Conservation (phyloP, 2,113 vertebrate genomes). For the Malaclemys terrapin region DNA sequence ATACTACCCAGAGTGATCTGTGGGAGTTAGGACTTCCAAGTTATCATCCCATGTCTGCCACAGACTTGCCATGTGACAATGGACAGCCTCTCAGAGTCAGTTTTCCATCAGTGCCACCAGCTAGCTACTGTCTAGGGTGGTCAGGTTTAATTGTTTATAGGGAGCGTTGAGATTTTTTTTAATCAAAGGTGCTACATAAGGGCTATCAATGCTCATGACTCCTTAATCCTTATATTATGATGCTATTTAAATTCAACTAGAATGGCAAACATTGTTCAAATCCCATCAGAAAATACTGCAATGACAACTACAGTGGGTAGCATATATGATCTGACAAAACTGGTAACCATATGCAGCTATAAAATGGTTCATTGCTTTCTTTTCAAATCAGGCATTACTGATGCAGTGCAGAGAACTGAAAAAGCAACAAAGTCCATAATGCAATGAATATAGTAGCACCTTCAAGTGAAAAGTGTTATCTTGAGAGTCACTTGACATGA, state of each 20-base stretch:
- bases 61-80: not conserved
- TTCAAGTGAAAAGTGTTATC: not conserved
- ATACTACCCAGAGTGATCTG: not conserved
- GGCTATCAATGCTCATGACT: not conserved
- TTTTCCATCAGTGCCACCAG: not conserved
- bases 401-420: not conserved
- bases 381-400: not conserved
- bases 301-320: not conserved
- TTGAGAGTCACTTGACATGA: not conserved
- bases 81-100: not conserved
- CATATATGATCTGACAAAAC: not conserved
- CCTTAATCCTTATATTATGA: not conserved
- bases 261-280: not conserved
- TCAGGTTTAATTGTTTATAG: not conserved
- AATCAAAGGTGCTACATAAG: not conserved
- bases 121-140: not conserved
- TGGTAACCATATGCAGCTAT: not conserved
- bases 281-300: not conserved
- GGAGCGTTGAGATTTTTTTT: not conserved
- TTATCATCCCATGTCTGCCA: not conserved
- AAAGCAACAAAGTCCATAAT: rapidly evolving
- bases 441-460: not conserved
- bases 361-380: not conserved
- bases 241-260: not conserved
- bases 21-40: not conserved